These are phyloP conservation scores for Amphibalanus amphitrite DNA, from an alignment of 1,140 invertebrate genomes.

Conservation along the genomic window DNA sequence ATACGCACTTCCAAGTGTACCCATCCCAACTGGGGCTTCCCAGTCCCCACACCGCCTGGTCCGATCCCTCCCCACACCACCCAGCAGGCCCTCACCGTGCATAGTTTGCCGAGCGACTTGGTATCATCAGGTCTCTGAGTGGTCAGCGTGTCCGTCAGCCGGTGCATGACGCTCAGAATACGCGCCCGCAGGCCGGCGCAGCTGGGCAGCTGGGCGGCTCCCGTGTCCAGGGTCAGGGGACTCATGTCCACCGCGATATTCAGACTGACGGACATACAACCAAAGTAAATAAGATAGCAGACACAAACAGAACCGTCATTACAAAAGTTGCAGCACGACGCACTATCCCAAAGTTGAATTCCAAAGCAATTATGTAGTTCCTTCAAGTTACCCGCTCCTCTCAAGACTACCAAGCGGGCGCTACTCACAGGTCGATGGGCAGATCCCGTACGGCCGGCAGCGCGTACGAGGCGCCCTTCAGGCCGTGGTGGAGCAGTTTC, in stretches of 20 bases:
- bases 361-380: too few relatives aligned
- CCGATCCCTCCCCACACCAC: too few relatives aligned
- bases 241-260: neutral
- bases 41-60: too few relatives aligned
- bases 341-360: too few relatives aligned
- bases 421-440: conserved; percentile 14
- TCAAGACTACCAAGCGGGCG: too few relatives aligned
- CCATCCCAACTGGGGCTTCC: too few relatives aligned
- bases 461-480: conserved; percentile 12
- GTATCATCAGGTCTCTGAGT: conserved; percentile 13
- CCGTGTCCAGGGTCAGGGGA: neutral
- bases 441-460: conserved; percentile 13
- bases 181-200: neutral
- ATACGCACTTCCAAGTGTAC: too few relatives aligned
- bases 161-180: conserved; percentile 8
- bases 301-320: too few relatives aligned
- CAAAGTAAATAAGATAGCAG: too few relatives aligned
- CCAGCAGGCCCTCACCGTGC: neutral
- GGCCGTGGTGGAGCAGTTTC: conserved; percentile 10
- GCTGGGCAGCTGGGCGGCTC: neutral
- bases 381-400: too few relatives aligned
- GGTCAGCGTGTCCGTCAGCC: conserved; percentile 10
- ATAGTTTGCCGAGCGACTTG: conserved; percentile 10
- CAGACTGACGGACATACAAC: neutral
- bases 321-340: too few relatives aligned